phyloP scores from a whole-genome alignment of 2,888 invertebrate species.

The Dolichopus griseipennis region DNA sequence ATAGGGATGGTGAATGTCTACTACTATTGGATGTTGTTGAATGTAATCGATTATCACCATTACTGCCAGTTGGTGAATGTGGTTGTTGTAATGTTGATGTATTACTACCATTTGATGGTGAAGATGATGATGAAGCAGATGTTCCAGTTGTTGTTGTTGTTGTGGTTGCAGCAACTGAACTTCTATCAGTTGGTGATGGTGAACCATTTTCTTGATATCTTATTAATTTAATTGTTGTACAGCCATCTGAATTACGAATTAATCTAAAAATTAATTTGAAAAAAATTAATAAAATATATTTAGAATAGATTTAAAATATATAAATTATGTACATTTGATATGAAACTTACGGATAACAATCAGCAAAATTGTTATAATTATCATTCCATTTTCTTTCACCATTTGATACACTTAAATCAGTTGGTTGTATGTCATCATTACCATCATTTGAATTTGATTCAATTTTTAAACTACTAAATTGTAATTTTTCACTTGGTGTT shows the following conservation, averaged over 20 bases:
- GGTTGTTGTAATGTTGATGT: slow-evolving; percentile 15
- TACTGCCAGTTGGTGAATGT: slow-evolving; percentile 13
- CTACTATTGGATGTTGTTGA: slow-evolving; percentile 14
- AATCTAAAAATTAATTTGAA: slow-evolving; percentile 29
- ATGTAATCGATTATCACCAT: neutral
- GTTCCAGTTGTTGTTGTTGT: neutral
- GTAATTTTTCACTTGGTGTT: slow-evolving; percentile 37
- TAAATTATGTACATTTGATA: slow-evolving; percentile 2
- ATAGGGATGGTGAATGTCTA: neutral
- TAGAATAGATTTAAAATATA: slow-evolving; percentile 7
- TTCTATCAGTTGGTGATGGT: slow-evolving; percentile 13
- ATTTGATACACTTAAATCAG: slow-evolving; percentile 52
- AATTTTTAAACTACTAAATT: slow-evolving; percentile 37
- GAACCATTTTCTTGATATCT: slow-evolving; percentile 35
- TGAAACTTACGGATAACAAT: slow-evolving; percentile 42
- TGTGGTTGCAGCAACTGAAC: slow-evolving; percentile 1
- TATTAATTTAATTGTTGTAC: slow-evolving; percentile 43
- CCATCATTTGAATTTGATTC: slow-evolving; percentile 38
- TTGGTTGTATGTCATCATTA: slow-evolving; percentile 56
- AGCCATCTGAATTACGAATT: slow-evolving; percentile 43
- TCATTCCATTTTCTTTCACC: slow-evolving; percentile 21
- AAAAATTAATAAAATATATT: neutral
- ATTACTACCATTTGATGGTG: slow-evolving; percentile 7
- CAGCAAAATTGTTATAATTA: slow-evolving; percentile 25
- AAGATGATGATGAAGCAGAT: slow-evolving; percentile 8